A percentile compares a stretch with the other conserved stretches of the same genome.
Evolutionary conservation across 1,140 invertebrate species (phyloP).

Genomic region (Leguminivora glycinivorella): DNA sequence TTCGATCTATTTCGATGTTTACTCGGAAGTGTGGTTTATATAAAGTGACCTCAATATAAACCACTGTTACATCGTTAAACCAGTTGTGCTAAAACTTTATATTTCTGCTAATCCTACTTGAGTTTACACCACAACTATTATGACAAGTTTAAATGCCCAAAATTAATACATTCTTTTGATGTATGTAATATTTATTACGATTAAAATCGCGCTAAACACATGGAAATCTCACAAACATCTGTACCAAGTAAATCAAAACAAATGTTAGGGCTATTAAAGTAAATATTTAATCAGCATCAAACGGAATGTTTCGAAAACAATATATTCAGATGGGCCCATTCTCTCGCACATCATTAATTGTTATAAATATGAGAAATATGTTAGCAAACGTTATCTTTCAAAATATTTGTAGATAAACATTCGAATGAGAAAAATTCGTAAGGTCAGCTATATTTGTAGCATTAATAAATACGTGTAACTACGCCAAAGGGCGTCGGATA

Average conservation of each 20-base stretch:
- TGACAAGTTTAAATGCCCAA: neutral
- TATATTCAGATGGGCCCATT: neutral
- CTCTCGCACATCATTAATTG: conserved; percentile 18
- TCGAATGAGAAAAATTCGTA: neutral
- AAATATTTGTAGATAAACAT: conserved; percentile 11
- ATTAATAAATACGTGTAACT: neutral
- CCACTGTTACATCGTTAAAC: neutral
- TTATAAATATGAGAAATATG: neutral
- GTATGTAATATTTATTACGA: neutral
- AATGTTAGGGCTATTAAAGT: neutral
- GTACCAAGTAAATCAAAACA: conserved; percentile 24
- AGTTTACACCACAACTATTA: neutral
- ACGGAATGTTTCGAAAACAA: neutral
- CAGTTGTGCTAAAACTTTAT: neutral
- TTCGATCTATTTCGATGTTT: conserved; percentile 16
- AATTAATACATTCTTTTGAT: conserved; percentile 1
- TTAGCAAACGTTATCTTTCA: neutral
- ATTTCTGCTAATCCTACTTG: conserved; percentile 12
- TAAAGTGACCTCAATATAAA: conserved; percentile 27
- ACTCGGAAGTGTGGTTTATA: conserved; percentile 22
- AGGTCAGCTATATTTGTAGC: neutral
- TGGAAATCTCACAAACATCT: conserved; percentile 3
- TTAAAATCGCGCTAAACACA: neutral
- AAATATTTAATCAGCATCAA: conserved; percentile 20
- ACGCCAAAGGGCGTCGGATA: neutral